Conservation (phyloP, 2,797 vertebrate species). For the Galaxias olidus region DNA sequence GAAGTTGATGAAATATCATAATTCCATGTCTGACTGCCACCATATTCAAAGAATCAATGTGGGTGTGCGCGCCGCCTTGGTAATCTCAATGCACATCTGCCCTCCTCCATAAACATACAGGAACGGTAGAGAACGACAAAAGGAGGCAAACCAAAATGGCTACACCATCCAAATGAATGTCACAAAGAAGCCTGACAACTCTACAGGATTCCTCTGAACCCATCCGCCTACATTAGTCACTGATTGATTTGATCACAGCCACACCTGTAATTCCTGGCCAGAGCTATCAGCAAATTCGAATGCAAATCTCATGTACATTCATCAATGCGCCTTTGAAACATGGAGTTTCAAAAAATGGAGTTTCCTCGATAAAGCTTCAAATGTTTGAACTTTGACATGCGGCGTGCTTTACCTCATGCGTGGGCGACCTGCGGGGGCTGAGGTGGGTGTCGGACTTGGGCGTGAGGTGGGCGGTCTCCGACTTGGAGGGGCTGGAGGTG, state of each 20-base stretch:
- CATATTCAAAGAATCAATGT: conserved; percentile 55
- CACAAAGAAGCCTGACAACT: no score
- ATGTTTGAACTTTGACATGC: no score
- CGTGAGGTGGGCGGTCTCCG: conserved; percentile 81
- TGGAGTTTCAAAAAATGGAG: no score
- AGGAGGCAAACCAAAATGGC: background rate
- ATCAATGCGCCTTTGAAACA: no score
- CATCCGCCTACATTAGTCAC: no score
- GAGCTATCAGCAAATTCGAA: no score
- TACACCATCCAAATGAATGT: conserved; percentile 7
- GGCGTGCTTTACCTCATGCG: conserved; percentile 83
- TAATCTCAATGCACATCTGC: conserved; percentile 58
- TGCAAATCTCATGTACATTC: no score
- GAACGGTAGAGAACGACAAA: conserved; percentile 17
- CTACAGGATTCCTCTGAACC: no score
- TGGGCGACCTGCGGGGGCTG: conserved; percentile 89
- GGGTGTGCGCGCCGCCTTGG: conserved; percentile 32
- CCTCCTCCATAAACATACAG: conserved; percentile 19
- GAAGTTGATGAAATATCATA: conserved; percentile 50
- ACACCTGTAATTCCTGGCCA: no score
- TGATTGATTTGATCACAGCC: no score
- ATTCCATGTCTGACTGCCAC: conserved; percentile 49
- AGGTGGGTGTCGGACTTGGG: conserved; percentile 79
- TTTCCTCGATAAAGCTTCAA: no score
- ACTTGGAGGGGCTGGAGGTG: conserved; percentile 85